These are phyloP conservation scores for Berghia stephanieae DNA, from an alignment of 1,140 invertebrate genomes.

Conservation along the genomic window DNA sequence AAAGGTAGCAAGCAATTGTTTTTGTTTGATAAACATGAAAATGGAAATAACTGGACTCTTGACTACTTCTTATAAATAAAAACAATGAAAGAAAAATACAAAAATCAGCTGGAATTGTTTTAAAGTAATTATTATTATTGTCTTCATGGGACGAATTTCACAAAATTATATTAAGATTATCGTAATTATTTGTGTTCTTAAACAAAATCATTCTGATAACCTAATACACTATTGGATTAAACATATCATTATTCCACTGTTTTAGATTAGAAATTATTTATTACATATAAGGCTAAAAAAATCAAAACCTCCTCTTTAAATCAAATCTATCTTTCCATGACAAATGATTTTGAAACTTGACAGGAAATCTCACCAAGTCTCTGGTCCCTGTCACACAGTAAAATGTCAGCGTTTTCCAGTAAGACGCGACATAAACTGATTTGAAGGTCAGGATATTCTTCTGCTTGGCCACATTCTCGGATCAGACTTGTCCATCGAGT, in stretches of 20 bases:
- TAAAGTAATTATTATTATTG: too few relatives aligned
- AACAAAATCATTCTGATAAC: too few relatives aligned
- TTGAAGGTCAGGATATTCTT: slow-evolving; percentile 44
- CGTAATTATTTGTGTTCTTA: too few relatives aligned
- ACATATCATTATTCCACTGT: too few relatives aligned
- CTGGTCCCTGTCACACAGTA: slow-evolving; percentile 42
- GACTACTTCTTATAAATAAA: too few relatives aligned
- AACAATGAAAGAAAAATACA: neutral
- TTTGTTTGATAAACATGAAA: too few relatives aligned
- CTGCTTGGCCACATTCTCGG: slow-evolving; percentile 33
- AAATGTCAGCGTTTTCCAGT: slow-evolving; percentile 32
- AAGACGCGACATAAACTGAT: slow-evolving; percentile 39
- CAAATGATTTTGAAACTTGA: neutral
- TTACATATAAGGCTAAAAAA: neutral
- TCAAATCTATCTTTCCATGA: neutral
- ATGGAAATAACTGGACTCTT: too few relatives aligned
- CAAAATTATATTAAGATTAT: too few relatives aligned
- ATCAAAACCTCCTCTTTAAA: neutral
- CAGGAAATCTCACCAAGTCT: slow-evolving; percentile 39
- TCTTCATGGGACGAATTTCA: too few relatives aligned
- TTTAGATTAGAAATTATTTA: too few relatives aligned
- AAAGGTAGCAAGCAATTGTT: too few relatives aligned
- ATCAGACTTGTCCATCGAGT: slow-evolving; percentile 34
- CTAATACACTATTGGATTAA: too few relatives aligned
- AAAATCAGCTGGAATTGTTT: neutral